A percentile compares a stretch with the other conserved stretches of the same genome.
These are phyloP conservation scores for Rapana venosa DNA, from an alignment of 2,888 invertebrate genomes.

Conservation along the genomic window DNA sequence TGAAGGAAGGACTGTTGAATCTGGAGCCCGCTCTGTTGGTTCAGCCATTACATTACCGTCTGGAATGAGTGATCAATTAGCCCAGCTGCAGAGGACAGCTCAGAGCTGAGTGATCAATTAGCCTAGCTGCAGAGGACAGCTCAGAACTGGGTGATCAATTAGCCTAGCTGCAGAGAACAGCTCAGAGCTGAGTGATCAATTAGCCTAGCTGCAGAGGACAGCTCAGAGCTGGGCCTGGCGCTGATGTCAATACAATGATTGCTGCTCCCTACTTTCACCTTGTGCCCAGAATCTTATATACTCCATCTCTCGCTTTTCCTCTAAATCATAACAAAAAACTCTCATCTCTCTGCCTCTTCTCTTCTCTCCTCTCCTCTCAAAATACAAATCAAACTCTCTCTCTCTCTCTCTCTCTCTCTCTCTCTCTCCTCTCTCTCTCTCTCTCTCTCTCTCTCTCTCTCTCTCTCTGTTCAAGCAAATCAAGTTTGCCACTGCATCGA, in stretches of 20 bases:
- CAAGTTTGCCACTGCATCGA: too few species aligned
- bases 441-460: not conserved
- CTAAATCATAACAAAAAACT: too few species aligned
- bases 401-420: not conserved
- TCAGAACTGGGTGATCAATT: not conserved
- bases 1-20: not conserved
- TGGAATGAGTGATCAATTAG: not conserved
- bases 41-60: not conserved
- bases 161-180: not conserved
- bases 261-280: not conserved
- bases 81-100: not conserved
- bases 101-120: not conserved
- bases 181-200: not conserved
- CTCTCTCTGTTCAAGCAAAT: not conserved
- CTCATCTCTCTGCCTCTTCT: not conserved
- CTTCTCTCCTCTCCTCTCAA: not conserved
- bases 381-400: too few species aligned
- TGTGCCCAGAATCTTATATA: not conserved
- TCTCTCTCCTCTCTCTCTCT: not conserved
- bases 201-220: not conserved
- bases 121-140: not conserved
- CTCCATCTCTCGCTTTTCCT: too few species aligned
- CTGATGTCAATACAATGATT: not conserved
- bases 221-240: too few species aligned
- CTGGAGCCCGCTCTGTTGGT: not conserved